Percentiles rank a stretch among this genome's conserved stretches.
Evolutionary conservation across 1,140 invertebrate species (phyloP).

Genomic region (Drosophila fuyamai): DNA sequence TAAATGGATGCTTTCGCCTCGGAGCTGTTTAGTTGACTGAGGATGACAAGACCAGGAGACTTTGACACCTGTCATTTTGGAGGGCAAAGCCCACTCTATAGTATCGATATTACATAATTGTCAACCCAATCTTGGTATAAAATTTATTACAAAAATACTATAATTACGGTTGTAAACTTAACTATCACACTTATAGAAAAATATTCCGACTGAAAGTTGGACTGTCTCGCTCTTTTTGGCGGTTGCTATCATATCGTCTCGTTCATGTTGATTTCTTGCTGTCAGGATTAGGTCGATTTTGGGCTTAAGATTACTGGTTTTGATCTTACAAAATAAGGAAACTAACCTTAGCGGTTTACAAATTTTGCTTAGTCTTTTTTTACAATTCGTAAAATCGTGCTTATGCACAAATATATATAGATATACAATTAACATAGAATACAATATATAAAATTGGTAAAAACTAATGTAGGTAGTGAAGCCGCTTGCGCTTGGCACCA

Average conservation of each 20-base stretch:
- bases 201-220: not conserved
- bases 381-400: not conserved
- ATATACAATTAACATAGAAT: not conserved
- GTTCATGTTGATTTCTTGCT: not conserved
- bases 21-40: constrained; percentile 12
- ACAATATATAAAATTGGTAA: not conserved
- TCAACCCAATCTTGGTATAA: not conserved
- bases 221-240: constrained; percentile 5
- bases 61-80: not conserved
- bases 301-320: not conserved
- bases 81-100: not conserved
- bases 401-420: not conserved
- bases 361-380: not conserved
- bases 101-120: too few relatives aligned
- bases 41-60: not conserved
- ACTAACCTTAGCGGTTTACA: not conserved
- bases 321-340: not conserved
- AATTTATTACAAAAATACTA: not conserved
- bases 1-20: constrained; percentile 13
- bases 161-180: too few relatives aligned
- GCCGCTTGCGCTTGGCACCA: not conserved
- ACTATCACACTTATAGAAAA: not conserved
- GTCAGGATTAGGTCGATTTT: not conserved
- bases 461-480: not conserved
- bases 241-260: not conserved